Evolutionary conservation across 1,140 invertebrate genomes (phyloP).

Genomic region (Calosoma granatense): DNA sequence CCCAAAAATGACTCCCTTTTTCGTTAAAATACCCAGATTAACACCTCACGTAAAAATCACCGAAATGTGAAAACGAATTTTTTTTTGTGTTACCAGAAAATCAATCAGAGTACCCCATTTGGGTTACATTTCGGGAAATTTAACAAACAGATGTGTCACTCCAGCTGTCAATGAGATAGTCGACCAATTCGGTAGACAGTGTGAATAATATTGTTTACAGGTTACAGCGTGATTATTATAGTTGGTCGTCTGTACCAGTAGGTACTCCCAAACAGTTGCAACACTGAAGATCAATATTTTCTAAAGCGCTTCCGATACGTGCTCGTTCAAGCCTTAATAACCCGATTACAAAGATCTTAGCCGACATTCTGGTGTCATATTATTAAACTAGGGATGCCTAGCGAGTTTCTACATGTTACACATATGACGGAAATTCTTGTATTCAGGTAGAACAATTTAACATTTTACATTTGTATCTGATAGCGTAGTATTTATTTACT

Average conservation of each 20-base stretch:
- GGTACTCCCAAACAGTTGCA: not conserved
- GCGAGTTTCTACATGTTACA: too few relatives aligned
- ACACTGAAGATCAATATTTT: constrained; percentile 15
- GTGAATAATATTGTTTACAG: not conserved
- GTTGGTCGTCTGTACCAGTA: not conserved
- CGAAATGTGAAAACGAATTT: not conserved
- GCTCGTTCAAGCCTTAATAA: constrained; percentile 23
- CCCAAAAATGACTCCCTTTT: too few relatives aligned
- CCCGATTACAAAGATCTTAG: constrained; percentile 19
- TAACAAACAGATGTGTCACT: constrained; percentile 19
- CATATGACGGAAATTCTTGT: too few relatives aligned
- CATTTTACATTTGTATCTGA: too few relatives aligned
- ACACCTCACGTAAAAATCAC: too few relatives aligned
- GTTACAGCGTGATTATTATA: not conserved
- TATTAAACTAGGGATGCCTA: not conserved
- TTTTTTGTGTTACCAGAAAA: constrained; percentile 17
- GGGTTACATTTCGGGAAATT: constrained; percentile 22
- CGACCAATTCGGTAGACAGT: not conserved
- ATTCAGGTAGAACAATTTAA: too few relatives aligned
- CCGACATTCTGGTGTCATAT: not conserved
- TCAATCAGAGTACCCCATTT: constrained; percentile 24
- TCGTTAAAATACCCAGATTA: too few relatives aligned
- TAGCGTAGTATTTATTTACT: too few relatives aligned
- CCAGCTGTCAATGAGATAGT: constrained; percentile 24
- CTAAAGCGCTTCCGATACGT: constrained; percentile 22